These are phyloP conservation scores for Plebejus anna DNA, from an alignment of 2,888 invertebrate genomes.

Conservation along the genomic window DNA sequence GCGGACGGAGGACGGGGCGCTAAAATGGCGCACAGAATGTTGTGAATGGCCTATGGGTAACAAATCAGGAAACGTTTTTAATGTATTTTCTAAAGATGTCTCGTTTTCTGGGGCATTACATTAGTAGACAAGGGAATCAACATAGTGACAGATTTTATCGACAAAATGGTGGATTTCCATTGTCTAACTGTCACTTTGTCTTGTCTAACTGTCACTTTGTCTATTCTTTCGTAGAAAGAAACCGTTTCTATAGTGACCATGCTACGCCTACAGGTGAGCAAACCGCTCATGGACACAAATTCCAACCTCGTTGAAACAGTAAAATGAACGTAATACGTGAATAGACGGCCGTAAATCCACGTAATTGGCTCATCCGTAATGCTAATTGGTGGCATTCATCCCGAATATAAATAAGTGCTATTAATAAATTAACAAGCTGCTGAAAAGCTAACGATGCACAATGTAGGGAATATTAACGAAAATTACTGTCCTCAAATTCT, in stretches of 20 bases:
- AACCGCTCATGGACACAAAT: neutral
- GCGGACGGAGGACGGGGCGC: conserved; percentile 45
- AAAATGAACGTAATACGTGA: neutral
- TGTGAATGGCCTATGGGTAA: too few relatives aligned
- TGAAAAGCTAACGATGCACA: neutral
- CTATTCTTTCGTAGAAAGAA: too few relatives aligned
- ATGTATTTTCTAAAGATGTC: too few relatives aligned
- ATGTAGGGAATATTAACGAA: neutral
- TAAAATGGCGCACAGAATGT: conserved; percentile 48
- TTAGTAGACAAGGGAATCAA: too few relatives aligned
- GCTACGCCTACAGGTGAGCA: neutral
- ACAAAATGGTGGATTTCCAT: too few relatives aligned
- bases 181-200: too few relatives aligned
- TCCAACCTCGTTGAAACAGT: neutral
- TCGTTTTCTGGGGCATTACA: too few relatives aligned
- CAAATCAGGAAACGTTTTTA: too few relatives aligned
- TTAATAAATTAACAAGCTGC: neutral
- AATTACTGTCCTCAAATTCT: too few relatives aligned
- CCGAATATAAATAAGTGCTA: neutral
- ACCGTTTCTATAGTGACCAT: too few relatives aligned
- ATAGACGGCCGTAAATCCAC: conserved; percentile 7
- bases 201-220: too few relatives aligned
- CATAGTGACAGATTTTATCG: too few relatives aligned
- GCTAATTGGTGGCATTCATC: neutral
- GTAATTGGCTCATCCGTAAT: conserved; percentile 16